Evolutionary conservation across 2,797 vertebrate genomes (phyloP).

Genomic region (Neosilurus hyrtlii): DNA sequence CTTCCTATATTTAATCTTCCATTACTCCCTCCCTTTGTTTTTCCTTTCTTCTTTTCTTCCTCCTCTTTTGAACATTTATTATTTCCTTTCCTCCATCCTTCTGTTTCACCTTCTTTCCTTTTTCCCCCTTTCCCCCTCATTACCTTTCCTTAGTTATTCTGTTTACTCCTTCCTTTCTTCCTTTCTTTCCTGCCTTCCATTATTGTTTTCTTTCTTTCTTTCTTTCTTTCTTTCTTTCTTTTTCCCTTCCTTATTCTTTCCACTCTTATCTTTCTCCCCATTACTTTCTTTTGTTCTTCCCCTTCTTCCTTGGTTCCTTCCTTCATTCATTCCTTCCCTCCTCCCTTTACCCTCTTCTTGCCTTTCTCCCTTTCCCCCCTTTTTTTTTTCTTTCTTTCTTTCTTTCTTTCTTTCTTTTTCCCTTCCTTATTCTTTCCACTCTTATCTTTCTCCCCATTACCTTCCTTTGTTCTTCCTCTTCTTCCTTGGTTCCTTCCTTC

Average conservation of each 20-base stretch:
- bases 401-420: neutral
- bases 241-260: neutral
- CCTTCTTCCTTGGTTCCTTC: neutral
- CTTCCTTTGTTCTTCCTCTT: too few relatives aligned
- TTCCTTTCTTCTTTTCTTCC: neutral
- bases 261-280: too few relatives aligned
- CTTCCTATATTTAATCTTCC: neutral
- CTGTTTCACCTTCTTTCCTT: neutral
- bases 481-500: neutral
- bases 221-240: neutral
- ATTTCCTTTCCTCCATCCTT: too few relatives aligned
- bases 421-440: too few relatives aligned
- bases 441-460: too few relatives aligned
- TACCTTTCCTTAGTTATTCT: too few relatives aligned
- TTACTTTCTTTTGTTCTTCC: fast-evolving
- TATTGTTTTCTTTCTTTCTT: neutral
- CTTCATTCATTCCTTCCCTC: neutral
- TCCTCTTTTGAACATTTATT: too few relatives aligned
- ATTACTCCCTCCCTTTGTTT: too few relatives aligned
- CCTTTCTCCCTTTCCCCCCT: neutral
- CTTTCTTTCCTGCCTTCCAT: too few relatives aligned
- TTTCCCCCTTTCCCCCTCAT: neutral
- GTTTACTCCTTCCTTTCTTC: neutral
- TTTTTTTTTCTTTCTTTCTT: neutral
- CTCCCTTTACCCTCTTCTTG: too few relatives aligned